phyloP scores from a whole-genome alignment of 2,113 vertebrate species.

The Centropristis striata region DNA sequence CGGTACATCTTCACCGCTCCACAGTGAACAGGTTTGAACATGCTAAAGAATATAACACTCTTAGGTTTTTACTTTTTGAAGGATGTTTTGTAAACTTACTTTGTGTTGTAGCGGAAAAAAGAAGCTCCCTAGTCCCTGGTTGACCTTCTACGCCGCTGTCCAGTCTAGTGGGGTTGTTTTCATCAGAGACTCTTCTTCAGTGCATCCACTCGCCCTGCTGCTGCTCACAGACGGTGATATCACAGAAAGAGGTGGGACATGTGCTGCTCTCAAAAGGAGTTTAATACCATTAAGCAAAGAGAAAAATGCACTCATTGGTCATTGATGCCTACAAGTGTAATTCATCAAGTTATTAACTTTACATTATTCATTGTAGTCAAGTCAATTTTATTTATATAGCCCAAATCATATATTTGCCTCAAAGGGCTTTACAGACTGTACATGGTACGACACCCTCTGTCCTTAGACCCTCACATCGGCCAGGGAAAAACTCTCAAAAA shows the following conservation, averaged over 20 bases:
- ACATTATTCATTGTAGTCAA: too few species aligned
- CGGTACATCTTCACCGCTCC: constrained; percentile 93
- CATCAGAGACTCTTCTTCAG: constrained; percentile 93
- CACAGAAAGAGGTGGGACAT: constrained; percentile 86
- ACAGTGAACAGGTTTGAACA: constrained; percentile 92
- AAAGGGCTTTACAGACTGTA: too few species aligned
- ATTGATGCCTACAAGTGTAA: too few species aligned
- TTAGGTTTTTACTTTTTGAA: accelerated
- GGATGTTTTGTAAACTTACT: too few species aligned
- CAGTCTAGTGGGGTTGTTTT: constrained; percentile 92
- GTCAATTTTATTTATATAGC: too few species aligned
- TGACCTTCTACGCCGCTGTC: constrained; percentile 94
- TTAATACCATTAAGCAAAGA: neutral
- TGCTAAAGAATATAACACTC: neutral
- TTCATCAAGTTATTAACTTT: too few species aligned
- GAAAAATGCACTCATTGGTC: too few species aligned
- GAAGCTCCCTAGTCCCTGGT: constrained; percentile 91
- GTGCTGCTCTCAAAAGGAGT: neutral
- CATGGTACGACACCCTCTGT: too few species aligned
- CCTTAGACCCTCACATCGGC: too few species aligned
- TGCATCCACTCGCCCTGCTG: constrained; percentile 93
- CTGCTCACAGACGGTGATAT: constrained; percentile 92
- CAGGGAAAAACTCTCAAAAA: too few species aligned
- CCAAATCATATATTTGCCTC: too few species aligned
- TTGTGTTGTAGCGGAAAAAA: constrained; percentile 84